These are phyloP conservation scores for Bovichtus variegatus DNA, from an alignment of 2,797 vertebrate species.

Conservation along the genomic window DNA sequence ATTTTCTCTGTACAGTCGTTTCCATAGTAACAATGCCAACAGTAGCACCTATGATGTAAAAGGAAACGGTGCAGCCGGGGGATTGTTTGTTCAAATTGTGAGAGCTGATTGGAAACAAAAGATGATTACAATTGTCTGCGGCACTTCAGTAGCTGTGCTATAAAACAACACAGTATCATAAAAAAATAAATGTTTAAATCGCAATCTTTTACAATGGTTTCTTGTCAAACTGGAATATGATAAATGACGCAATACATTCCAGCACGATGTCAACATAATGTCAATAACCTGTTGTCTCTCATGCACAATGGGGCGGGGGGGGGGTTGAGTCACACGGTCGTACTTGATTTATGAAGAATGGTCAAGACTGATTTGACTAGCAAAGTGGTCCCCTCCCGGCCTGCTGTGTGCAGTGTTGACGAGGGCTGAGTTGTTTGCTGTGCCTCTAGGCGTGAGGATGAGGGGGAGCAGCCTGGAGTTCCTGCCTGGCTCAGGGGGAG, in stretches of 20 bases:
- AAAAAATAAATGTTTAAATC: not conserved
- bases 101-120: constrained; percentile 39
- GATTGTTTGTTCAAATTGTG: constrained; percentile 49
- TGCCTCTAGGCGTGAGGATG: constrained; percentile 77
- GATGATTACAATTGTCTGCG: constrained; percentile 19
- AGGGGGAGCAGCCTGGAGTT: constrained; percentile 77
- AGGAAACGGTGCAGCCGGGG: constrained; percentile 27
- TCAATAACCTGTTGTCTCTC: constrained; percentile 48
- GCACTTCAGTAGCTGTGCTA: not conserved
- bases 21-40: constrained; percentile 76
- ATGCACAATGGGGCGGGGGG: constrained; percentile 16
- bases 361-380: constrained; percentile 76
- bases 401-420: constrained; percentile 66
- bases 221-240: not conserved
- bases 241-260: not conserved
- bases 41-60: constrained; percentile 61
- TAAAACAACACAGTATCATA: not conserved
- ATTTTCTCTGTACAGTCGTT: constrained; percentile 62
- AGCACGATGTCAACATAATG: not conserved
- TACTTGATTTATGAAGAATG: constrained; percentile 73
- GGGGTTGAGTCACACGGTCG: constrained; percentile 28
- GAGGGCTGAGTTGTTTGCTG: constrained; percentile 75
- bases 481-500: constrained; percentile 82
- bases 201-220: not conserved
- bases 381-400: constrained; percentile 71